These are phyloP conservation scores for Nysson spinosus DNA, from an alignment of 2,888 invertebrate genomes.

Conservation along the genomic window DNA sequence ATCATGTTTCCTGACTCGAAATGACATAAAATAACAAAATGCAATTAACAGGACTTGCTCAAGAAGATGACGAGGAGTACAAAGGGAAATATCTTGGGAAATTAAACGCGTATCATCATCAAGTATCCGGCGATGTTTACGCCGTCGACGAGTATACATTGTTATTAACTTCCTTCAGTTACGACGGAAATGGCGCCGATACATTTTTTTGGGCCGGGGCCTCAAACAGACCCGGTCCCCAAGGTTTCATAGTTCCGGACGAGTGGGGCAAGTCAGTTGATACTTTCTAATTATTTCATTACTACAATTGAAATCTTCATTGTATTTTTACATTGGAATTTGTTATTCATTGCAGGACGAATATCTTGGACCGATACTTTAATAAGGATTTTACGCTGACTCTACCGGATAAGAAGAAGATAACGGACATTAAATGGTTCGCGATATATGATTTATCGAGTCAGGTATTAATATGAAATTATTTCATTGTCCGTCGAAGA, in stretches of 20 bases:
- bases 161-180: constrained; percentile 88
- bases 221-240: constrained; percentile 90
- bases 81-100: constrained; percentile 90
- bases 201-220: constrained; percentile 97
- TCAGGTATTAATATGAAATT: constrained; percentile 79
- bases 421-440: constrained; percentile 93
- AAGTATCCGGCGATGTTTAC: constrained; percentile 92
- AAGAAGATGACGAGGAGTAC: constrained; percentile 85
- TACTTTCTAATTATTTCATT: too few relatives aligned
- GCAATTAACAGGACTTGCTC: constrained; percentile 63
- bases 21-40: too few relatives aligned
- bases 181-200: constrained; percentile 94
- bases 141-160: constrained; percentile 92
- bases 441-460: constrained; percentile 91
- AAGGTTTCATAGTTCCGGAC: constrained; percentile 94
- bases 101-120: constrained; percentile 94
- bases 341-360: constrained; percentile 82
- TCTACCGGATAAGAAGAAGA: constrained; percentile 90
- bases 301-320: too few relatives aligned
- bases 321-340: too few relatives aligned
- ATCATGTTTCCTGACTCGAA: too few relatives aligned
- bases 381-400: constrained; percentile 90
- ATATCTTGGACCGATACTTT: constrained; percentile 90
- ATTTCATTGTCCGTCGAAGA: neutral
- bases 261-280: constrained; percentile 87